Percentiles rank a stretch among this genome's conserved stretches.
phyloP scores from a whole-genome alignment of 2,797 vertebrate species.

The Melanotaenia nigrans region DNA sequence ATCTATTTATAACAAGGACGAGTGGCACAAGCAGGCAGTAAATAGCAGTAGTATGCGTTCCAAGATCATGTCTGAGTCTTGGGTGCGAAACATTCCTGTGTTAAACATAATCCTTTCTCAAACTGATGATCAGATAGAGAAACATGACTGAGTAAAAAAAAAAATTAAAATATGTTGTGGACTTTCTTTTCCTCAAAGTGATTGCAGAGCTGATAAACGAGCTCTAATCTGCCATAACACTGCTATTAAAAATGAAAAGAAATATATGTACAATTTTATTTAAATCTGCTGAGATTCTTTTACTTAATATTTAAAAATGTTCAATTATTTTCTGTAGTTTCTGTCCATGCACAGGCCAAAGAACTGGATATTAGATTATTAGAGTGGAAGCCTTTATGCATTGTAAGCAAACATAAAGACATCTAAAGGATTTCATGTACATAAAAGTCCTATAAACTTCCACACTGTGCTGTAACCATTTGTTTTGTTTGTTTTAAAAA shows the following conservation, averaged over 20 bases:
- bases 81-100: constrained; percentile 8
- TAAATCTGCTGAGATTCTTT: too few relatives aligned
- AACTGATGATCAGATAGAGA: constrained; percentile 5
- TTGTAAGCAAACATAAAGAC: neutral
- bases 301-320: neutral
- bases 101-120: neutral
- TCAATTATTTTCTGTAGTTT: neutral
- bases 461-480: neutral
- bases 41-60: constrained; percentile 29
- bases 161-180: neutral
- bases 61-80: constrained; percentile 23
- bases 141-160: neutral
- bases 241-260: neutral
- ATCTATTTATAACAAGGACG: constrained; percentile 66
- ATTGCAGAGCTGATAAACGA: neutral
- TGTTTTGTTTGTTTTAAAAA: neutral
- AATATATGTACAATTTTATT: neutral
- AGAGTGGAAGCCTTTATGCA: neutral
- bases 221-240: neutral
- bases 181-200: constrained; percentile 6
- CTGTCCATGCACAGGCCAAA: neutral
- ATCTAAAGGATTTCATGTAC: neutral
- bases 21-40: constrained; percentile 38
- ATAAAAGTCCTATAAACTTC: neutral
- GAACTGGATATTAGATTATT: neutral